These are phyloP conservation scores for Entomobrya multifasciata DNA, from an alignment of 2,888 invertebrate species.

Conservation along the genomic window DNA sequence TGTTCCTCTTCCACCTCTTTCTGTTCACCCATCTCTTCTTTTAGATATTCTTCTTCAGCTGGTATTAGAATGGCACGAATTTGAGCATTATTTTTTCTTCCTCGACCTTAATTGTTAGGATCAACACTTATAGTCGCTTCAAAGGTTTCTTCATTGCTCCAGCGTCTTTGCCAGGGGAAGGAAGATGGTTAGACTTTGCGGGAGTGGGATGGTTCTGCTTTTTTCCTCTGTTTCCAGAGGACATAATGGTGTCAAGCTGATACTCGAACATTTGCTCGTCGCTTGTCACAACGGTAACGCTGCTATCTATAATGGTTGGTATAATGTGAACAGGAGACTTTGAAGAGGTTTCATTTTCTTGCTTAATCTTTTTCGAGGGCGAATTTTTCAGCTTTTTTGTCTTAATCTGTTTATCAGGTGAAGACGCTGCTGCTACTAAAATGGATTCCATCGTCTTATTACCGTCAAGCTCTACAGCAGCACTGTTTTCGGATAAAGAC, in stretches of 20 bases:
- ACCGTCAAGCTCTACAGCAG: no score
- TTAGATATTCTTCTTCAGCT: conserved; percentile 64
- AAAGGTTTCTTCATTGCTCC: conserved; percentile 36
- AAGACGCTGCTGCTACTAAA: neutral
- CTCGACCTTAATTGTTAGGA: conserved; percentile 22
- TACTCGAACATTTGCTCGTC: conserved; percentile 37
- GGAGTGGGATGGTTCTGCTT: conserved; percentile 24
- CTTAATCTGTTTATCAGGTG: conserved; percentile 27
- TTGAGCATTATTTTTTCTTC: conserved; percentile 38
- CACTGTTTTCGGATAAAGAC: no score
- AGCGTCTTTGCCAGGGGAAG: conserved; percentile 4
- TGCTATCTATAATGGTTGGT: conserved; percentile 27
- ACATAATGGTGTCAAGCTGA: neutral
- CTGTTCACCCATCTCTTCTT: conserved; percentile 63
- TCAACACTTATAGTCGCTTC: conserved; percentile 25
- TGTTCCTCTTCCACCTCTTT: conserved; percentile 22
- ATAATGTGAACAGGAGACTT: conserved; percentile 54
- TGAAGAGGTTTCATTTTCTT: neutral
- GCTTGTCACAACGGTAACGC: conserved; percentile 45
- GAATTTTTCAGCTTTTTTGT: conserved; percentile 33
- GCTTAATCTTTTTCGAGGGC: conserved; percentile 20
- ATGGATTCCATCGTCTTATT: neutral
- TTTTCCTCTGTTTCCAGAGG: conserved; percentile 1
- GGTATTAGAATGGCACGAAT: conserved; percentile 41
- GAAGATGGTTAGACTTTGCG: neutral